These are phyloP conservation scores for Apteryx owenii DNA, from an alignment of 2,113 vertebrate species.

Conservation along the genomic window DNA sequence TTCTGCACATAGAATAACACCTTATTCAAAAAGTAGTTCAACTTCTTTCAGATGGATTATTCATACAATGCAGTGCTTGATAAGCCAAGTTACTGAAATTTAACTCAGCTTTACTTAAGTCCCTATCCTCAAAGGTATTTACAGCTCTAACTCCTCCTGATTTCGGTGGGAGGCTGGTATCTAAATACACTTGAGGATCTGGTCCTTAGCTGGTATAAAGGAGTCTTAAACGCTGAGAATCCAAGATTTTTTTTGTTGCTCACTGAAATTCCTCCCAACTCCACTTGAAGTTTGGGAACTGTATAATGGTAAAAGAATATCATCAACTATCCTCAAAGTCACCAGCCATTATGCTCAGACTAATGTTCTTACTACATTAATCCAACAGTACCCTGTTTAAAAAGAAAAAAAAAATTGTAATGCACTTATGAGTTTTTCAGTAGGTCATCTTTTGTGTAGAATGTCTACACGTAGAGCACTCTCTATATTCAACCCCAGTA, in stretches of 20 bases:
- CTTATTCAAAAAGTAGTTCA: not conserved
- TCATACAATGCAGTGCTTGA: fast-evolving
- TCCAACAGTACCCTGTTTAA: not conserved
- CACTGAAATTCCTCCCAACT: not conserved
- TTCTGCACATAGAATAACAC: not conserved
- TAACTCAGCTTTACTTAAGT: not conserved
- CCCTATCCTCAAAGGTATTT: not conserved
- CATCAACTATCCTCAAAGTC: not conserved
- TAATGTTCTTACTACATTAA: not conserved
- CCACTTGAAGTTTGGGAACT: not conserved
- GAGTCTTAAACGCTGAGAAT: not conserved
- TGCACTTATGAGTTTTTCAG: not conserved
- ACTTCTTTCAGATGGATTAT: not conserved
- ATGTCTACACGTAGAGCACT: too few relatives aligned
- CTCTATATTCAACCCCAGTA: not conserved
- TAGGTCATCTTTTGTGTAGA: not conserved
- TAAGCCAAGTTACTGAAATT: not conserved
- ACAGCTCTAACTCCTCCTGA: not conserved
- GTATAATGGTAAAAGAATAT: fast-evolving
- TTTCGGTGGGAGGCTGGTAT: not conserved
- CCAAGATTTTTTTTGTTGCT: not conserved
- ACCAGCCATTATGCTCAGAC: not conserved
- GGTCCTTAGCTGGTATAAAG: not conserved
- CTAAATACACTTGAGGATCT: not conserved
- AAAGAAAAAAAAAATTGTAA: not conserved